Evolutionary conservation across 2,888 invertebrate genomes (phyloP).

Genomic region (Callinectes sapidus): DNA sequence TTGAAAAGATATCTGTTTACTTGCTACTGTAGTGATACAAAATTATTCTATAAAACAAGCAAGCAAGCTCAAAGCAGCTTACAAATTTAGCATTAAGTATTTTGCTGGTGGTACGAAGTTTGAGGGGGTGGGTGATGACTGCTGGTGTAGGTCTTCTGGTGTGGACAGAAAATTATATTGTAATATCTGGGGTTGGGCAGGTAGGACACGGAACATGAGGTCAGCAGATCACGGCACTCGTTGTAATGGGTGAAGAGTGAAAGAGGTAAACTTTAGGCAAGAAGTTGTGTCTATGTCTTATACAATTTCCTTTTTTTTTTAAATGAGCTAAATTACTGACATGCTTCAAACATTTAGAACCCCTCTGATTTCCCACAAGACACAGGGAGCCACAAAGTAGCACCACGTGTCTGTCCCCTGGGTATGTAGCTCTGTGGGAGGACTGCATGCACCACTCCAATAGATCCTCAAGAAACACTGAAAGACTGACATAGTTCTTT

Average conservation of each 20-base stretch:
- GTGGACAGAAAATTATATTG: constrained; percentile 51
- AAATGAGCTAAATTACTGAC: constrained; percentile 2
- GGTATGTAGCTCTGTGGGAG: background rate
- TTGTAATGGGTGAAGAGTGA: constrained; percentile 40
- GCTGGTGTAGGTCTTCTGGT: constrained; percentile 56
- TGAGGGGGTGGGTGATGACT: constrained; percentile 52
- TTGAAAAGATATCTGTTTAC: background rate
- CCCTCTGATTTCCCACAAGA: constrained; percentile 7
- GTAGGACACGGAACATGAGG: constrained; percentile 45
- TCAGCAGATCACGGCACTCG: constrained; percentile 56
- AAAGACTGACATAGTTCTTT: constrained; percentile 4
- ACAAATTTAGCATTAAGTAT: background rate
- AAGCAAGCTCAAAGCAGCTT: constrained; percentile 30
- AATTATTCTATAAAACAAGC: constrained; percentile 5
- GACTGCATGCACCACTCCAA: background rate
- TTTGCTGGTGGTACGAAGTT: background rate
- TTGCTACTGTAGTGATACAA: background rate
- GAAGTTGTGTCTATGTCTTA: constrained; percentile 31
- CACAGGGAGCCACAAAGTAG: background rate
- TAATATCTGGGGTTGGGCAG: constrained; percentile 59
- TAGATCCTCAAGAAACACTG: background rate
- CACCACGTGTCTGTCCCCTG: background rate
- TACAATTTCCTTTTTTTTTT: background rate
- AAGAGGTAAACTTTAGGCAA: constrained; percentile 35
- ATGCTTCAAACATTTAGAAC: background rate